Evolutionary conservation across 2,888 invertebrate genomes (phyloP), one percentile per base, ranked within the genome.

Genomic region (Bursaphelenchus okinawaensis): DNA sequence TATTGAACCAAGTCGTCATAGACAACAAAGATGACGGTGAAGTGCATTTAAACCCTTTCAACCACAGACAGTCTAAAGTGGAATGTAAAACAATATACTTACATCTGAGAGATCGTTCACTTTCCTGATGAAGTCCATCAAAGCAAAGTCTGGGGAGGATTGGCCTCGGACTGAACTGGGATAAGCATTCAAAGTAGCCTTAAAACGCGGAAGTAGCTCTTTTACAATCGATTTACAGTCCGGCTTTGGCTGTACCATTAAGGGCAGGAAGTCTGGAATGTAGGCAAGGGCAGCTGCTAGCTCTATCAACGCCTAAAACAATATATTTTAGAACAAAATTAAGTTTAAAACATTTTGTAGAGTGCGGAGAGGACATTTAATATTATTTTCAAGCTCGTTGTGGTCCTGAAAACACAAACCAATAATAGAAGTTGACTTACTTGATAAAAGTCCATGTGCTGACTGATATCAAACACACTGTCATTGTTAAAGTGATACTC

Each of bases 401-500:
- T n/a, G n/a, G n/a, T n/a, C n/a, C n/a, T n/a, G n/a, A n/a, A n/a
- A n/a, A n/a, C n/a, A n/a, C n/a, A n/a, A n/a, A n/a, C n/a, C 1
- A 22, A 19, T 1, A 12, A 26, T 56, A 1, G 12, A 12, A 19
- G 19, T 29, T 56, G 9, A 56, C 50, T 52, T 52, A 75, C 78
- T 70, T 79, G 76, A 66, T 82, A 82, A 23, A 82, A 70, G 56
- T 81, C 80, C 66, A 82, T 74, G 62, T 80, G 82, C 40, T 82
- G 78, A 51, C 70, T 72, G 27, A 82, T 74, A 63, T 82, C 82
- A 57, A 82, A 80, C n/a, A 82, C 75, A 23, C 72, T 72, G 66
- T 82, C 82, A 64, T 82, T 82, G 51, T 73, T 72, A 55, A 81
- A 69, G 59, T 79, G 79, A 55, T 81, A 81, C 57, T 80, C 80